Base-by-base conservation (phyloP, 2,113 vertebrate species). In the Uria aalge region DNA sequence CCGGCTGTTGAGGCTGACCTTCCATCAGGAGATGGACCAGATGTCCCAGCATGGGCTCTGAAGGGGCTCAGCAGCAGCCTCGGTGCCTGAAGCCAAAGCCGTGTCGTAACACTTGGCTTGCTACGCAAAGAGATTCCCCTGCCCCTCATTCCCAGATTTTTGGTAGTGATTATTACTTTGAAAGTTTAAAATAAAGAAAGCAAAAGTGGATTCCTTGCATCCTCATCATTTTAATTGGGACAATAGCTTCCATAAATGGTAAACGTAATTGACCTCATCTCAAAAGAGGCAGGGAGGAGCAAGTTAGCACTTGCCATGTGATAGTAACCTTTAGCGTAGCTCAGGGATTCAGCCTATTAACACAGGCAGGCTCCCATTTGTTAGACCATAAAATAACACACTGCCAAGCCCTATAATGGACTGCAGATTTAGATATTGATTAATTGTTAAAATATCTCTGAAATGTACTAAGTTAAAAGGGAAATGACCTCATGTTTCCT, bases 361-460 rank as follows among this genome's bases (percentile, higher is more conserved):
- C 67, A 5, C 27, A 62, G 71, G 56, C 93, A 89, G 32, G 48
- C 71, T 96, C 75, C 71, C 88, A 59, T 38, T 19, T n/a, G 41
- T 71, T 8, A 23, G 36, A 3, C 53, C n/a, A 10, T 32, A 48
- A 78, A 88, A 43, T 5, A 63, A 30, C 60, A 43, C 60, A 2
- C 29, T 77, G 62, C 82, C 92, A 40, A 90, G 79, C 11, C 88
- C 72, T 18, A 0, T 47, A 79, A 81, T 53, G 60, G 66, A 0
- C 88, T 84, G 85, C 95, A 94, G 76, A 19, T 63, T 93, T 59
- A 63, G 64, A 32, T 96, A 87, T 52, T 74, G 91, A 97, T 96
- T 92, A 86, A 67, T 80, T 34, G 83, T n/a, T 86, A 4, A 95
- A 92, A 45, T 19, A 96, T 94, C 94, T 91, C 92, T 26, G 77